Evolutionary conservation across 2,113 vertebrate genomes (phyloP), one percentile per base, ranked within the genome.

Genomic region (Peromyscus californicus): DNA sequence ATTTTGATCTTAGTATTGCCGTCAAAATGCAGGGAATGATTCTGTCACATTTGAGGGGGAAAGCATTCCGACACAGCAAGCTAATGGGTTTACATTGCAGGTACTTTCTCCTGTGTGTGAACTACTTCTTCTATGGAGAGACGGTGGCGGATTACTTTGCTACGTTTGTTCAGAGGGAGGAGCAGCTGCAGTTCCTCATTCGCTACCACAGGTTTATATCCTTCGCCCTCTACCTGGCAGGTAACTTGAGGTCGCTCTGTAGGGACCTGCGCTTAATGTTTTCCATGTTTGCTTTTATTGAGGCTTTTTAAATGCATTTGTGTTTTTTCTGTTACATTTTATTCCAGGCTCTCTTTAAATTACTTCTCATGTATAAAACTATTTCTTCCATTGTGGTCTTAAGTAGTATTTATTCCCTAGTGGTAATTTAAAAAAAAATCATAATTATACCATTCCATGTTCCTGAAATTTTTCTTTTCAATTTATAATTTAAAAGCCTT

Each of bases 61-160:
- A 26, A 79, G 42, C 19, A 16, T 36, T 74, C 31, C 86, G 63
- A 59, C 88, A 67, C 75, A 59, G 95, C 42, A 86, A 97, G 36
- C 79, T 54, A 5, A 90, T 51, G 16, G 98, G 29, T 42, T 39
- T 97, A 3, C 82, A 0, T 98, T 98, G 6, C 75, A 99, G 99
- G 99, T 99, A 99, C 97, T 99, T 99, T 96, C 98, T 99, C 90
- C 98, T 99, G 36, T 99, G 99, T 91, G 99, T 99, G 90, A 99
- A 99, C 98, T 99, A 99, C 98, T 99, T 99, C 99, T 99, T 99
- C 98, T 99, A 99, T 78, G 99, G 99, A 51, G 99, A 99, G 98
- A 99, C 99, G 0, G 98, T 99, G n/a, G 99, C 99, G 0, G 99
- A 99, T 98, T 99, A 99, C 96, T 99, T 99, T 0, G 99, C 99